These are phyloP conservation scores for Diprion similis DNA, from an alignment of 1,140 invertebrate species.

Conservation along the genomic window DNA sequence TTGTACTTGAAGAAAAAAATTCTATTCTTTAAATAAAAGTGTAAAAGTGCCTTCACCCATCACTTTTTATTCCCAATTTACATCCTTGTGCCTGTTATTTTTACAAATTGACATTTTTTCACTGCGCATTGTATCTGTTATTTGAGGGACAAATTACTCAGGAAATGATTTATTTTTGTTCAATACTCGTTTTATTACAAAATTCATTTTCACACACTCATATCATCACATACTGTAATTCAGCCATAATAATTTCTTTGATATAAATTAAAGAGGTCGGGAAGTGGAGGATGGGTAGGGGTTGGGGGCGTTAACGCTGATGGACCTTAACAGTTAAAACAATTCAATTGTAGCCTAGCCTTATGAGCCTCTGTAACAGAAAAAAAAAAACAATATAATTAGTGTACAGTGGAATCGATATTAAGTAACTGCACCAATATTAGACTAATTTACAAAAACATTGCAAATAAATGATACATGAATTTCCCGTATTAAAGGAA, in stretches of 20 bases:
- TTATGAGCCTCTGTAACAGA: slow-evolving; percentile 52
- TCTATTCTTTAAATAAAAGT: slow-evolving; percentile 54
- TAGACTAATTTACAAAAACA: not conserved
- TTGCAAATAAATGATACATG: not conserved
- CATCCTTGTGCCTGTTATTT: slow-evolving; percentile 1
- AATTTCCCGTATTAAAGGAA: not conserved
- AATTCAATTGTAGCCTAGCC: slow-evolving; percentile 24
- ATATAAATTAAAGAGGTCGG: slow-evolving; percentile 31
- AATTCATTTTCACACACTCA: slow-evolving; percentile 43
- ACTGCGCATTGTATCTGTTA: slow-evolving; percentile 16
- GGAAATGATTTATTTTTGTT: slow-evolving; percentile 16
- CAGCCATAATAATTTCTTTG: slow-evolving; percentile 38
- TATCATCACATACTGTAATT: slow-evolving; percentile 25
- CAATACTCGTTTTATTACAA: slow-evolving; percentile 47
- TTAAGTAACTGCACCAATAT: not conserved
- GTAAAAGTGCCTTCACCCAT: slow-evolving; percentile 54
- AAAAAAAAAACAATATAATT: not conserved
- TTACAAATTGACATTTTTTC: not conserved
- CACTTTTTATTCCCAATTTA: slow-evolving; percentile 15
- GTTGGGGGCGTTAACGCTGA: slow-evolving; percentile 25
- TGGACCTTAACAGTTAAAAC: slow-evolving; percentile 39
- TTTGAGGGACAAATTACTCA: not conserved
- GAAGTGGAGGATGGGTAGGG: slow-evolving; percentile 24
- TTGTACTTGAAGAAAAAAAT: slow-evolving; percentile 42
- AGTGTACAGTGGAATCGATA: not conserved